These are phyloP conservation scores for Drosophila tani DNA, from an alignment of 1,140 invertebrate species.

Conservation along the genomic window DNA sequence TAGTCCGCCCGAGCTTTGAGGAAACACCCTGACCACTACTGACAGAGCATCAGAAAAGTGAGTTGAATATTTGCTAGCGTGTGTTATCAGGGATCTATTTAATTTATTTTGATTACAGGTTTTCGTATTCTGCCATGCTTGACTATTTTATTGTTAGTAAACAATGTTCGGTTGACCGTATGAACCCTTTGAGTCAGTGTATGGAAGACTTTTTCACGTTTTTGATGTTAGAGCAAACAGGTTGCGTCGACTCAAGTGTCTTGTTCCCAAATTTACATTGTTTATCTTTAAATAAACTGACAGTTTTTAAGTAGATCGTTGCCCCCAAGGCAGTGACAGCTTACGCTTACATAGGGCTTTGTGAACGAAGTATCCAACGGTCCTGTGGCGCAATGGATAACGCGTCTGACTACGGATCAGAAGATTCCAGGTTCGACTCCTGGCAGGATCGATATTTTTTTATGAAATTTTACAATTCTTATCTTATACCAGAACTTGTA, in stretches of 20 bases:
- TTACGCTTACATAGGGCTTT: neutral
- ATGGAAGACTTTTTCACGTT: neutral
- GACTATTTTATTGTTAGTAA: conserved; percentile 2
- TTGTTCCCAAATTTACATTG: neutral
- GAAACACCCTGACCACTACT: conserved; percentile 6
- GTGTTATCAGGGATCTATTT: conserved; percentile 9
- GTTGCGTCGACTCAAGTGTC: conserved; percentile 1
- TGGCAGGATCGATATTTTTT: too few species aligned
- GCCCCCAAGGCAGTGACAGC: neutral
- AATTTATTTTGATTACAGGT: conserved; percentile 5
- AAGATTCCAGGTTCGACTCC: conserved; percentile 89
- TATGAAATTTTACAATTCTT: too few species aligned
- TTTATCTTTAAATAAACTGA: neutral
- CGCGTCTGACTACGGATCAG: conserved; percentile 90
- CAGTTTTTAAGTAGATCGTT: neutral
- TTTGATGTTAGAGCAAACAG: neutral
- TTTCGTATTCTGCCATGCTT: neutral
- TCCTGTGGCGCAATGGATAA: conserved; percentile 90
- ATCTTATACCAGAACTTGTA: too few species aligned
- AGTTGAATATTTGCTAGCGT: neutral
- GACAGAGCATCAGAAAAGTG: too few species aligned
- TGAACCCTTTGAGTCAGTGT: neutral
- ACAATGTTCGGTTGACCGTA: neutral
- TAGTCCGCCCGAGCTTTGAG: neutral
- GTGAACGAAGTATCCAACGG: conserved; percentile 54